Evolutionary conservation across 64 coral and sea anemone genomes (phyloP).

Genomic region (Pocillopora damicornis): DNA sequence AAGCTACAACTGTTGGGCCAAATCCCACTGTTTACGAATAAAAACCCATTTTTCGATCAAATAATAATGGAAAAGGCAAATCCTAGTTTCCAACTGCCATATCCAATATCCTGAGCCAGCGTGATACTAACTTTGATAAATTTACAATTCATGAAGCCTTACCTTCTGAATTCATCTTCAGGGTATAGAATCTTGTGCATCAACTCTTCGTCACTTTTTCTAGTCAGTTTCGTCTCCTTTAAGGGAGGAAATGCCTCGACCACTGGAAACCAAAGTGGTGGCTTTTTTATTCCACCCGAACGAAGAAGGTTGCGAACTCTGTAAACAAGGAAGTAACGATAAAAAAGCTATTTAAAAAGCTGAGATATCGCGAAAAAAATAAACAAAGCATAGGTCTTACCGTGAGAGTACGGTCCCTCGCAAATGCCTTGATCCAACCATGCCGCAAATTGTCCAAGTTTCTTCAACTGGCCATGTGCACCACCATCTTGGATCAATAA

Average conservation of each 20-base stretch:
- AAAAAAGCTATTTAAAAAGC: background rate
- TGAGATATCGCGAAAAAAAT: background rate
- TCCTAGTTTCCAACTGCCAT: too few relatives aligned
- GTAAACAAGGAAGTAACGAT: background rate
- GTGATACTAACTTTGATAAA: too few relatives aligned
- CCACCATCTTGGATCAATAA: conserved; percentile 51
- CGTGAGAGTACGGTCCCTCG: conserved; percentile 61
- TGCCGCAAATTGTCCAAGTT: background rate
- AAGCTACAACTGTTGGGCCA: too few relatives aligned
- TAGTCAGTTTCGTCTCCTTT: conserved; percentile 64
- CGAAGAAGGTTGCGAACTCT: conserved; percentile 70
- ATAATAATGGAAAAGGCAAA: too few relatives aligned
- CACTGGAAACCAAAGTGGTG: conserved; percentile 73
- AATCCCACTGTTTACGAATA: too few relatives aligned
- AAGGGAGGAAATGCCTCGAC: conserved; percentile 76
- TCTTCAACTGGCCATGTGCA: background rate
- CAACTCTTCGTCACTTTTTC: conserved; percentile 66
- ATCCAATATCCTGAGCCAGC: too few relatives aligned
- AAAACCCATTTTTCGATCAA: too few relatives aligned
- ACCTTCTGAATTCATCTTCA: conserved; percentile 83
- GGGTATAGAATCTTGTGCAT: conserved; percentile 73
- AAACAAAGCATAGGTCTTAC: conserved; percentile 10
- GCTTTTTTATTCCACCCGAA: conserved; percentile 52
- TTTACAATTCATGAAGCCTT: conserved; percentile 7
- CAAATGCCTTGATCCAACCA: conserved; percentile 67